Percentiles rank a stretch among this genome's conserved stretches.
Conservation (phyloP, 2,113 vertebrate genomes). For the Genyomyrus donnyi region DNA sequence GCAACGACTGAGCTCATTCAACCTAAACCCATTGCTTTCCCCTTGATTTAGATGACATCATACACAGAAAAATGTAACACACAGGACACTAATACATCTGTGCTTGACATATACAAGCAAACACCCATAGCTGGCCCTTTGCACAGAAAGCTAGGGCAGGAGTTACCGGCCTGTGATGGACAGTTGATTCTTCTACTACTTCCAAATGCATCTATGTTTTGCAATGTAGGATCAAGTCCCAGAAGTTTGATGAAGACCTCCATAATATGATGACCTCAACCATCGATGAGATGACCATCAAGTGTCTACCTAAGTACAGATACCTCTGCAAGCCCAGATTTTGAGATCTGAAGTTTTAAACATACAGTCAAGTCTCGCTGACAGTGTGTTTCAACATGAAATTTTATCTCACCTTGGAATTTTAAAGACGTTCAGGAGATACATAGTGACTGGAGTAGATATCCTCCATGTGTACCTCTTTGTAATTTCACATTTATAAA, state of each 20-base stretch:
- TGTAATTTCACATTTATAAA: neutral
- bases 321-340: neutral
- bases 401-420: neutral
- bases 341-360: neutral
- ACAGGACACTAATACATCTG: neutral
- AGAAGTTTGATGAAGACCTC: constrained; percentile 84
- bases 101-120: neutral
- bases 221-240: constrained; percentile 72
- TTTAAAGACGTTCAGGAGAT: neutral
- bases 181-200: constrained; percentile 19
- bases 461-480: neutral
- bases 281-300: constrained; percentile 85
- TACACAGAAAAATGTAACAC: neutral
- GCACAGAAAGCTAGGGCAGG: constrained; percentile 31
- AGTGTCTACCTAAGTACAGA: constrained; percentile 28
- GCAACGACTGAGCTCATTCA: neutral
- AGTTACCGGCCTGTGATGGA: constrained; percentile 37
- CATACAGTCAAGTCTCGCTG: neutral
- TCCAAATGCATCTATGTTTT: constrained; percentile 39
- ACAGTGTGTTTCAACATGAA: neutral
- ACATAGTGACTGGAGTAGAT: neutral
- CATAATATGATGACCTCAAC: constrained; percentile 89
- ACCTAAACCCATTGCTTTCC: neutral
- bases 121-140: constrained; percentile 34
- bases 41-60: neutral